Evolutionary conservation across 2,797 vertebrate species (phyloP), one percentile per base, ranked within the genome.

Genomic region (Aeoliscus strigatus): DNA sequence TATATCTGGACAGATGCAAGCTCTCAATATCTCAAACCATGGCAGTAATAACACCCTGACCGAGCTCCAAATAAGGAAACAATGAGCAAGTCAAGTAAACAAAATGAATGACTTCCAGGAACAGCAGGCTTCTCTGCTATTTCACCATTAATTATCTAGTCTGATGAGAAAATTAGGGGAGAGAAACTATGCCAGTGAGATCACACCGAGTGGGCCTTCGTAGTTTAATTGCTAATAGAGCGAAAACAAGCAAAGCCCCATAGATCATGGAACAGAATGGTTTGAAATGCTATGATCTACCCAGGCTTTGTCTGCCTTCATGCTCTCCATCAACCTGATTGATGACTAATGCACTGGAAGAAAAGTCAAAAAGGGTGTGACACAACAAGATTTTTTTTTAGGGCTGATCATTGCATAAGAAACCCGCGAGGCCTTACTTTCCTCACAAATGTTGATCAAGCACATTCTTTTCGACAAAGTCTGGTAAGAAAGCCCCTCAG

Each of bases 141-240:
- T 69, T 63, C 33, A 31, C 57, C 82, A 83, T 86, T 86, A 86
- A 88, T 89, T 85, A 87, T 81, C 59, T 67, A 66, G 73, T 79
- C 67, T 80, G 80, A 72, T 59, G 70, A 66, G 73, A 83, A 74
- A 80, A 83, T 83, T 77, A 77, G 66, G 52, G 32, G 40, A 71
- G 39, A 60, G 51, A 60, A 70, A 71, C 37, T 12, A 46, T 66
- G 65, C 67, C 50, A 70, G 76, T 66, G 49, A 71, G 67, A 73
- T 62, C 68, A 38, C 36, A 59, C 57, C 47, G 45, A 66, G 61
- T 50, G 62, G 51, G 59, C 64, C 58, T 76, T 46, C 62, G 51
- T 60, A 51, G 60, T 81, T 82, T 86, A 85, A 86, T 87, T 80
- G 81, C 57, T 32, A 64, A 76, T 66, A 62, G 56, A 63, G 49